phyloP scores from a whole-genome alignment of 2,113 vertebrate species.

The Dicerorhinus sumatrensis region DNA sequence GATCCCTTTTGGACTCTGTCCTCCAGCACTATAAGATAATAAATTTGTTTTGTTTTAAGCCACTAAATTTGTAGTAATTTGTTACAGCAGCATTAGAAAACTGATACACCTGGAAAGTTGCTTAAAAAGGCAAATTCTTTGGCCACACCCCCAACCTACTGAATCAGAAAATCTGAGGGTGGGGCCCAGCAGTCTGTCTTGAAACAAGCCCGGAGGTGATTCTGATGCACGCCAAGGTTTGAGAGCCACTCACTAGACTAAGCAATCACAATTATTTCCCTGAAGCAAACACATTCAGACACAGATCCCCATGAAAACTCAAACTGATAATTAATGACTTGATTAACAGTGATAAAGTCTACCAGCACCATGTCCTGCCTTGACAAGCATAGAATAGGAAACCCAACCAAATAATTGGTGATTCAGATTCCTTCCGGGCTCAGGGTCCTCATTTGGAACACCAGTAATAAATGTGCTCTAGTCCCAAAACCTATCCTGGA shows the following conservation, averaged over 20 bases:
- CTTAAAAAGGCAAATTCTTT: not conserved
- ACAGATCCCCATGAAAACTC: constrained; percentile 50
- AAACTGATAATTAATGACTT: constrained; percentile 49
- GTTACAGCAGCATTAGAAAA: constrained; percentile 45
- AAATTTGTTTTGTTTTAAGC: not conserved
- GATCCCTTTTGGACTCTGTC: not conserved
- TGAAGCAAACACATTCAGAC: constrained; percentile 58
- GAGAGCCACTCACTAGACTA: not conserved
- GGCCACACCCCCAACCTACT: not conserved
- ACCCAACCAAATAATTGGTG: constrained; percentile 38
- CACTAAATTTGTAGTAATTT: not conserved
- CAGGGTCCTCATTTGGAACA: not conserved
- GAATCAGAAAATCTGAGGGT: constrained; percentile 50
- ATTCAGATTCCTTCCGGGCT: constrained; percentile 13
- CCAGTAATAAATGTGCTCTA: not conserved
- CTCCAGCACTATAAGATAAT: not conserved
- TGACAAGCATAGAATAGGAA: constrained; percentile 42
- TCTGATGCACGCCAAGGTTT: not conserved
- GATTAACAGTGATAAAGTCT: constrained; percentile 69
- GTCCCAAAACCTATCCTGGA: not conserved
- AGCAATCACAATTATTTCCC: constrained; percentile 64
- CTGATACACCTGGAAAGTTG: constrained; percentile 21
- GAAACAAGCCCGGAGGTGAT: not conserved
- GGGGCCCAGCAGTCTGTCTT: not conserved
- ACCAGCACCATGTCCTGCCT: constrained; percentile 38